phyloP scores from a whole-genome alignment of 2,797 vertebrate species.

The Acanthurus leucopareius region DNA sequence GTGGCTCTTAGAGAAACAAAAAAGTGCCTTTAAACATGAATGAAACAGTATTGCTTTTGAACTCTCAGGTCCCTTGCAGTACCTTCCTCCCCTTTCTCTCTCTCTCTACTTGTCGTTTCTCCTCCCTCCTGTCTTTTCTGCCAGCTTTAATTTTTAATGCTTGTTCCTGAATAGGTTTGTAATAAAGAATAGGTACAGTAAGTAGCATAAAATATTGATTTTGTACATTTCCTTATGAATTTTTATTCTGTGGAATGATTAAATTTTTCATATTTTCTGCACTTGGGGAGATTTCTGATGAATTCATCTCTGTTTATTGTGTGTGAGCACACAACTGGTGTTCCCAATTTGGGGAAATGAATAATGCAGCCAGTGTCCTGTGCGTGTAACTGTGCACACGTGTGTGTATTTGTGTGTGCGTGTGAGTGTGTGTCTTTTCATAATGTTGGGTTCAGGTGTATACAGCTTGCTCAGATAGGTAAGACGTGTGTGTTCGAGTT shows the following conservation, averaged over 20 bases:
- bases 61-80: slow-evolving; percentile 86
- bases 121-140: slow-evolving; percentile 72
- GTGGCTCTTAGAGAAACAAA: slow-evolving; percentile 85
- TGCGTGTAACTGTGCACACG: slow-evolving; percentile 36
- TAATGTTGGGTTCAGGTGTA: slow-evolving; percentile 53
- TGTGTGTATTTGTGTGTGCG: slow-evolving; percentile 5
- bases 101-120: slow-evolving; percentile 47
- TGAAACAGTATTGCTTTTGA: slow-evolving; percentile 93
- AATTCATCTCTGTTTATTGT: slow-evolving; percentile 84
- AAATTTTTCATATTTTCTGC: slow-evolving; percentile 95
- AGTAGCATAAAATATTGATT: slow-evolving; percentile 99
- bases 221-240: slow-evolving; percentile 98
- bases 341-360: slow-evolving; percentile 82
- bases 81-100: slow-evolving; percentile 53
- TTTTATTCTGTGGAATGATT: slow-evolving; percentile 96
- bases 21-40: slow-evolving; percentile 90
- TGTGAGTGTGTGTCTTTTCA: slow-evolving; percentile 19
- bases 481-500: slow-evolving; percentile 51
- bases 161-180: slow-evolving; percentile 95
- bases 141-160: slow-evolving; percentile 96
- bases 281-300: slow-evolving; percentile 89
- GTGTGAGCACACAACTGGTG: slow-evolving; percentile 81
- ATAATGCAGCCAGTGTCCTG: slow-evolving; percentile 77
- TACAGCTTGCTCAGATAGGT: slow-evolving; percentile 46
- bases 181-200: slow-evolving; percentile 97